Conservation (phyloP, 2,888 invertebrate genomes). For the Eupithecia exiguata region DNA sequence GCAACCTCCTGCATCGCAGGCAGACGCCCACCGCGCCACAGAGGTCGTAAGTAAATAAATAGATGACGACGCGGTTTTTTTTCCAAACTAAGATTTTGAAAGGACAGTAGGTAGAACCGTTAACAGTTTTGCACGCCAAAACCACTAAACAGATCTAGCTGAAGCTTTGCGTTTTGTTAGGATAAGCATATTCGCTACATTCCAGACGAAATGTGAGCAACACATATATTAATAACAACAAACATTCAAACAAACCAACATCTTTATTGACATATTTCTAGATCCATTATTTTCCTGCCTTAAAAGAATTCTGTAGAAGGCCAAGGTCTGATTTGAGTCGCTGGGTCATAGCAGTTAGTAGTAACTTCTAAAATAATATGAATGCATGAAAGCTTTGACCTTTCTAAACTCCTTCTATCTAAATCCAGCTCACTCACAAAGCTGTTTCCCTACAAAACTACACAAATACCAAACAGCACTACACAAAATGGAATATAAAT, state of each 20-base stretch:
- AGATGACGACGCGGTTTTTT: not conserved
- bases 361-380: not conserved
- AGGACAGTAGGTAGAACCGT: not conserved
- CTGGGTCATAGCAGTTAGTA: no score
- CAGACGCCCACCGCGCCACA: no score
- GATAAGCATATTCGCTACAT: not conserved
- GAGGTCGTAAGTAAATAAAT: not conserved
- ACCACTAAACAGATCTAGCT: not conserved
- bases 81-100: not conserved
- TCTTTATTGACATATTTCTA: no score
- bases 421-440: not conserved
- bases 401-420: not conserved
- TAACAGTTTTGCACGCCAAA: not conserved
- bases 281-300: not conserved
- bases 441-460: conserved; percentile 2
- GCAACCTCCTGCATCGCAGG: no score
- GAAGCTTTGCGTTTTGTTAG: not conserved
- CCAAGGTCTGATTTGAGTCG: not conserved
- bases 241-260: no score
- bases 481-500: conserved; percentile 25
- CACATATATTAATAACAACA: no score
- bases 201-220: not conserved
- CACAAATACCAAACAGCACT: conserved; percentile 1
- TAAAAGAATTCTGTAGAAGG: not conserved
- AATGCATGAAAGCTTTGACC: not conserved